Conservation (phyloP, 2,113 vertebrate genomes). For the Heterocephalus glaber region DNA sequence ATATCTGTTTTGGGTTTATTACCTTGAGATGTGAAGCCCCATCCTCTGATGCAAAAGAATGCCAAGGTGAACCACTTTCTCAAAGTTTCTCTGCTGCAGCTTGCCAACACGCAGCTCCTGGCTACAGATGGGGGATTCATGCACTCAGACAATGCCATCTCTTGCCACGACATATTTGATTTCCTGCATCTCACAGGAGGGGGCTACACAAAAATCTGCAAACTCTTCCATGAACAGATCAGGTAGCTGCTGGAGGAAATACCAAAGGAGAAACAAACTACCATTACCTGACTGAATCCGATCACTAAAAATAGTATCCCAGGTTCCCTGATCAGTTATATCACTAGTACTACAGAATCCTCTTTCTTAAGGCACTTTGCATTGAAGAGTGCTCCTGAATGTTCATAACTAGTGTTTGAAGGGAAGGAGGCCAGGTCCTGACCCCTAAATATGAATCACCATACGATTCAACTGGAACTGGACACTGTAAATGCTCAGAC, state of each 20-base stretch:
- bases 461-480: constrained; percentile 91
- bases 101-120: constrained; percentile 91
- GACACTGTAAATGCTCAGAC: constrained; percentile 91
- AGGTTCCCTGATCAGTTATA: constrained; percentile 84
- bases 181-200: constrained; percentile 96
- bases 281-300: constrained; percentile 89
- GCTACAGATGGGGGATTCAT: constrained; percentile 91
- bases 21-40: constrained; percentile 95
- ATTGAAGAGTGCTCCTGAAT: constrained; percentile 80
- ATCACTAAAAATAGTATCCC: constrained; percentile 74
- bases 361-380: constrained; percentile 88
- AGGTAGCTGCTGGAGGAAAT: constrained; percentile 97
- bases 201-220: constrained; percentile 92
- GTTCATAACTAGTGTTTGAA: constrained; percentile 85
- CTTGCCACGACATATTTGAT: constrained; percentile 96
- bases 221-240: constrained; percentile 96
- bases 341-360: constrained; percentile 88
- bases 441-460: constrained; percentile 84
- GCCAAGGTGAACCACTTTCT: constrained; percentile 91
- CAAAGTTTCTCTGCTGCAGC: constrained; percentile 90
- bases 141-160: constrained; percentile 95
- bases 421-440: constrained; percentile 57
- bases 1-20: constrained; percentile 87
- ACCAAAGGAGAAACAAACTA: constrained; percentile 96
- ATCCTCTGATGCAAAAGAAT: constrained; percentile 96